A percentile compares a stretch with the other conserved stretches of the same genome.
Conservation (phyloP, 2,797 vertebrate genomes). For the Falco columbarius region DNA sequence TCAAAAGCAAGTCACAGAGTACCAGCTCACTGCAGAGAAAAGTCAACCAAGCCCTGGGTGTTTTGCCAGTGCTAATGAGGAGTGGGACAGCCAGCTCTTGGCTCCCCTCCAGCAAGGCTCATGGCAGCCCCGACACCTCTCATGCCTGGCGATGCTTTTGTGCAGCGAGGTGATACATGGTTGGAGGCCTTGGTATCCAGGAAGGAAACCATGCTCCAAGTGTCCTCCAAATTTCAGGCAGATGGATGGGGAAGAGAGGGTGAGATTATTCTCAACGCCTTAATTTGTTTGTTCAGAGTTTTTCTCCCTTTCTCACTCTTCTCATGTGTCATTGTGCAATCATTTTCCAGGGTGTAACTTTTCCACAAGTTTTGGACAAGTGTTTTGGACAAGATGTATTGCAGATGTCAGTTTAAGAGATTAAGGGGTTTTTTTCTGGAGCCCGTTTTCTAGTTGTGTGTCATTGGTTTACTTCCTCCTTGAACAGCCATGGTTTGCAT, state of each 20-base stretch:
- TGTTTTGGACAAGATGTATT: neutral
- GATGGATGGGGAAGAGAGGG: neutral
- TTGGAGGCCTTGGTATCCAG: neutral
- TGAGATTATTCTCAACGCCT: neutral
- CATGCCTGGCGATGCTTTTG: rapidly evolving
- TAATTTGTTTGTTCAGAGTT: neutral
- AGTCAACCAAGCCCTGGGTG: neutral
- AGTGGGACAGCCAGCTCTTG: neutral
- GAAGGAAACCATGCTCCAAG: neutral
- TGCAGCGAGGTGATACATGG: rapidly evolving
- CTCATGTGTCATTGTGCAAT: neutral
- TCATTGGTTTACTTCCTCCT: neutral
- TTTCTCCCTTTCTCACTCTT: neutral
- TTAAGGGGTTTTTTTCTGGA: neutral
- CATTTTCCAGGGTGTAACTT: neutral
- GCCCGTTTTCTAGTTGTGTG: neutral
- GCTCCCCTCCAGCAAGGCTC: neutral
- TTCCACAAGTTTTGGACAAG: neutral
- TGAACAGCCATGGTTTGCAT: neutral
- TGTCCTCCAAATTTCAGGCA: neutral
- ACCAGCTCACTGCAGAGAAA: neutral
- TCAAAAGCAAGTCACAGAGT: neutral
- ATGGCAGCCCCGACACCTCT: neutral
- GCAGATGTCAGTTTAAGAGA: neutral
- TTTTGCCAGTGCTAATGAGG: neutral